A percentile compares a stretch with the other conserved stretches of the same genome.
These are phyloP conservation scores for Cheilosia soror DNA, from an alignment of 2,888 invertebrate genomes.

Conservation along the genomic window DNA sequence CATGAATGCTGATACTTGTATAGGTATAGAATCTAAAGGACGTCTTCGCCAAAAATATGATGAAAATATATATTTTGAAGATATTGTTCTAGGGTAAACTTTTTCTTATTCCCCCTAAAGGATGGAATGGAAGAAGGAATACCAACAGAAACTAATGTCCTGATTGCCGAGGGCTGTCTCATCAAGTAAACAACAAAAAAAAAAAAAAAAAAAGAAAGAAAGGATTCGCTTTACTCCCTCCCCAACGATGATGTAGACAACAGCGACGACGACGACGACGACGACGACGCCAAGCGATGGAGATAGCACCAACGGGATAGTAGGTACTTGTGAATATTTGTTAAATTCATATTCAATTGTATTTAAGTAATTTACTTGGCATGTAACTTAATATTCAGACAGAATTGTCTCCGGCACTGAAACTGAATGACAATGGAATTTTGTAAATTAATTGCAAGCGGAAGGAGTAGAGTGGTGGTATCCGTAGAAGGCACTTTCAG, in stretches of 20 bases:
- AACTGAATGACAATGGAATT: constrained; percentile 1
- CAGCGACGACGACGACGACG: no score
- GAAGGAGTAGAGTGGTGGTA: neutral
- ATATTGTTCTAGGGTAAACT: constrained; percentile 27
- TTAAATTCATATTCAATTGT: constrained; percentile 54
- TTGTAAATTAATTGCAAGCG: constrained; percentile 3
- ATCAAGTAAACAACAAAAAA: constrained; percentile 39
- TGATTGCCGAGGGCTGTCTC: constrained; percentile 45
- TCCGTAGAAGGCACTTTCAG: no score
- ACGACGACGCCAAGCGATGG: neutral
- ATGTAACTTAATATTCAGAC: constrained; percentile 27
- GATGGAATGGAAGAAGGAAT: neutral
- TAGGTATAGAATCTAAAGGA: constrained; percentile 33
- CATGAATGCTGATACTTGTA: neutral
- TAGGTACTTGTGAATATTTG: constrained; percentile 34
- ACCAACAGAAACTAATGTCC: constrained; percentile 46
- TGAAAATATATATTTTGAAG: constrained; percentile 55
- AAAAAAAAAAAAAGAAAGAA: neutral
- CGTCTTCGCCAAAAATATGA: constrained; percentile 49
- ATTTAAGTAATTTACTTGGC: constrained; percentile 42
- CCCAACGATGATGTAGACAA: neutral
- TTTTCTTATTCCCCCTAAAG: neutral
- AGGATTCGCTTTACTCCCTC: constrained; percentile 3
- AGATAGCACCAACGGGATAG: constrained; percentile 2
- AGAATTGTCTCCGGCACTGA: constrained; percentile 2